Evolutionary conservation across 64 coral and sea anemone species (phyloP), one percentile per base, ranked within the genome.

Genomic region (Montipora cactus): DNA sequence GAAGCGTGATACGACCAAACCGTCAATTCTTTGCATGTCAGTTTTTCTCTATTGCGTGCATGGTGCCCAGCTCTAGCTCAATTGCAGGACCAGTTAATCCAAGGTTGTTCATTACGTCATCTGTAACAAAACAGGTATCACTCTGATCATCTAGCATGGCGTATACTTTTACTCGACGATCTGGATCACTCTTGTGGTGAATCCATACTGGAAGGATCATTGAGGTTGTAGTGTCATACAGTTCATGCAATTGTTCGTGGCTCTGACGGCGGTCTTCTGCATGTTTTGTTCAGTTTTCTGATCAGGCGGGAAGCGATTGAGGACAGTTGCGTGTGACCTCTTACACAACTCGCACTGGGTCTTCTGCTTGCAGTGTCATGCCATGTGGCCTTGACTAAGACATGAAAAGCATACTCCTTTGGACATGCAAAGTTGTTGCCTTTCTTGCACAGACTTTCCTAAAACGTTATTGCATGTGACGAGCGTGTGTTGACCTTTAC

Each of bases 121-220:
- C 37, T 0, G 96, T 97, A 5, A 97, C 49, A 37, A 94, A 97
- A 12, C 92, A 94, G 16, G 87, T 94, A 64, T 94, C 79, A 7
- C 93, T 89, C 73, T 91, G 92, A n/a, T 97, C 92, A 66, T 97
- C 95, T 6, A 94, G 67, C 5, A 97, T 81, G 0, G 95, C 95
- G 8, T 94, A 97, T 0, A 89, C 83, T 15, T 74, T 18, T 7
- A 94, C 49, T 49, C 84, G 59, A 2, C 44, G 18, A 14, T 89
- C 72, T 3, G 81, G 87, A 14, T 91, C 81, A 13, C 81, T 47
- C 76, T 97, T 71, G 88, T 94, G 88, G 44, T 87, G 88, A 4
- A 94, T 16, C 77, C 66, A 68, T 49, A 97, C 95, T 12, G 92
- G 92, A 46, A 97, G 22, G n/a, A 97, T 94, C 89, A 89, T 66